Evolutionary conservation across 2,888 invertebrate genomes (phyloP).

Genomic region (Xestia c-nigrum): DNA sequence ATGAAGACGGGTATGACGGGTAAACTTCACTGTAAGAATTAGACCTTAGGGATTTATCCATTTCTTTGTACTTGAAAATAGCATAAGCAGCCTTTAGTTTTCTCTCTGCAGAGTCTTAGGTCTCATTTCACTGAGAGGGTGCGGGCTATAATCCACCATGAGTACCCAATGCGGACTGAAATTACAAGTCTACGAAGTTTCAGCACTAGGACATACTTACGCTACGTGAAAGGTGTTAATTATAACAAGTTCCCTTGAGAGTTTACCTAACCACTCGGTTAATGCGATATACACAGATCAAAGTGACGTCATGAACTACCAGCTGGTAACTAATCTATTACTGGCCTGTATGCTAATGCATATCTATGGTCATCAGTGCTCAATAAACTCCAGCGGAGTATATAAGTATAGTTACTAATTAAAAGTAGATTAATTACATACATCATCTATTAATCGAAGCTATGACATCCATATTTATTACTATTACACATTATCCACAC

Average conservation of each 20-base stretch:
- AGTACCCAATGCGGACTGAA: neutral
- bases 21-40: neutral
- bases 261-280: slow-evolving; percentile 25
- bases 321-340: slow-evolving; percentile 51
- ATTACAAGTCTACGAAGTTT: neutral
- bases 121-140: neutral
- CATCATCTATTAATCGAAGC: neutral
- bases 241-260: slow-evolving; percentile 7
- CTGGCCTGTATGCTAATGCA: slow-evolving; percentile 29
- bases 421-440: slow-evolving; percentile 15
- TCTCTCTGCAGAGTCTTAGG: neutral
- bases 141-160: neutral
- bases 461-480: neutral
- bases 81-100: neutral
- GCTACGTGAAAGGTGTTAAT: slow-evolving; percentile 5
- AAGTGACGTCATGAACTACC: slow-evolving; percentile 44
- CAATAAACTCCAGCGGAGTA: slow-evolving; percentile 18
- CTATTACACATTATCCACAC: neutral
- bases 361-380: slow-evolving; percentile 17
- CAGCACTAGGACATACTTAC: neutral
- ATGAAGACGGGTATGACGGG: too few relatives aligned
- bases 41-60: neutral
- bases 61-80: slow-evolving; percentile 1
- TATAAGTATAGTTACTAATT: slow-evolving; percentile 10
- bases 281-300: slow-evolving; percentile 34